Percentiles rank a stretch among this genome's conserved stretches.
Conservation (phyloP, 2,888 invertebrate genomes). For the Apoderus coryli region DNA sequence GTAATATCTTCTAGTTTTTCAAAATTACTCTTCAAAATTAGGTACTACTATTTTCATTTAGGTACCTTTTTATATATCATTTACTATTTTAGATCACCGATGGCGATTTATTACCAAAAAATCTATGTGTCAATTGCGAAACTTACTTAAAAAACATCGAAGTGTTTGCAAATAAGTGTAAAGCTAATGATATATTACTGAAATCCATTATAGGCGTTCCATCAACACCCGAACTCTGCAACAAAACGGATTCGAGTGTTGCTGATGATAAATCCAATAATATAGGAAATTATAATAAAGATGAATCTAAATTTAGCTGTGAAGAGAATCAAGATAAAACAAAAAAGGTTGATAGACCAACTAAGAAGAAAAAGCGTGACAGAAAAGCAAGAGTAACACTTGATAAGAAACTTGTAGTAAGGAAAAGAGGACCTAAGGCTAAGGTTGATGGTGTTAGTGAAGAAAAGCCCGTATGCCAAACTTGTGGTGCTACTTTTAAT, state of each 20-base stretch:
- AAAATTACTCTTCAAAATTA: no score
- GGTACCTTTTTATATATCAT: no score
- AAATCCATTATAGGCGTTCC: no score
- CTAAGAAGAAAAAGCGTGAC: no score
- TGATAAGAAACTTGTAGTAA: conserved; percentile 5
- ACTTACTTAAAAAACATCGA: conserved; percentile 14
- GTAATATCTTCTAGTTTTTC: no score
- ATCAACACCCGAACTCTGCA: no score
- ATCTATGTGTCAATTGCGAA: conserved; percentile 15
- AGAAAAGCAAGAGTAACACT: conserved; percentile 7
- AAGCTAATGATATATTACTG: conserved; percentile 14
- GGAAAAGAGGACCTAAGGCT: conserved; percentile 8
- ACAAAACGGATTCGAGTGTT: no score
- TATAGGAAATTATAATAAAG: conserved; percentile 9
- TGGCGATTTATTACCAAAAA: conserved; percentile 16
- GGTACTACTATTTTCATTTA: no score
- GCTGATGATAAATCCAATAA: conserved; percentile 9
- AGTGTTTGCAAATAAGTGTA: conserved; percentile 17
- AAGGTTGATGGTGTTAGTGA: conserved; percentile 9
- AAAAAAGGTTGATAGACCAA: no score
- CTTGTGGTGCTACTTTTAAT: conserved; percentile 14
- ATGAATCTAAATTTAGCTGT: no score
- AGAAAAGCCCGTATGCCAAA: conserved; percentile 11
- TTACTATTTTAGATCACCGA: conserved; percentile 11
- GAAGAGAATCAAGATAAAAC: no score